Base-by-base conservation (phyloP, 2,797 vertebrate genomes). In the Aeoliscus strigatus region DNA sequence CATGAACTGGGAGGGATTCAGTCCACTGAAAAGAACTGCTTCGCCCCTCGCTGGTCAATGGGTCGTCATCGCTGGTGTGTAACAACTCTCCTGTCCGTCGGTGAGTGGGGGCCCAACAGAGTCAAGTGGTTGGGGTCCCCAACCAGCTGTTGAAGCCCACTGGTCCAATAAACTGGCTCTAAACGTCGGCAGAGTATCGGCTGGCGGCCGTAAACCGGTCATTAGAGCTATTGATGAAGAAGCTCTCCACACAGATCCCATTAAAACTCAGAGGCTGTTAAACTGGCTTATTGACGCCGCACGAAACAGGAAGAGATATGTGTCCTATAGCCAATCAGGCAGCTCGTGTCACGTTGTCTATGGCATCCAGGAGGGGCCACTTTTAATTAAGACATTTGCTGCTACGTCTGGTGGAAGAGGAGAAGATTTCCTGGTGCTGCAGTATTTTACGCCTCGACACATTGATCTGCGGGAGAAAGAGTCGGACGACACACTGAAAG, bases 321-420 rank as follows among this genome's bases (percentile, higher is more conserved):
- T 76, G 66, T 73, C 75, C 70, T 64, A 39, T 58, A 74, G 75
- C 74, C 77, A 79, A 78, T 82, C 77, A 73, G 66, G 44, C 43
- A 17, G 65, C 69, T 56, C 0, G 34, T 72, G 68, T 77, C 70
- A 70, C 62, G 69, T 64, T 75, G 76, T 73, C 73, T 60, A 71
- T 70, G 72, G 63, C 7, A 30, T 40, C 55, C 66, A 26, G 47
- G 56, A 73, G 66, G 61, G 61, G 60, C 51, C 71, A 32, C 28
- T 59, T 78, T 70, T 71, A 77, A 77, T 80, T 73, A 75, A 75
- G 64, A 68, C 58, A 10, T 42, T 48, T 23, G 32, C 32, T 6
- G 38, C 40, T 51, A 33, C 2, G 10, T 44, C 17, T 8, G 41
- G 32, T 18, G 25, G 53, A 35, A 64, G 8, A 27, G 9, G 51